Evolutionary conservation across 2,888 invertebrate species (phyloP), one percentile per base, ranked within the genome.

Genomic region (Timema podura): DNA sequence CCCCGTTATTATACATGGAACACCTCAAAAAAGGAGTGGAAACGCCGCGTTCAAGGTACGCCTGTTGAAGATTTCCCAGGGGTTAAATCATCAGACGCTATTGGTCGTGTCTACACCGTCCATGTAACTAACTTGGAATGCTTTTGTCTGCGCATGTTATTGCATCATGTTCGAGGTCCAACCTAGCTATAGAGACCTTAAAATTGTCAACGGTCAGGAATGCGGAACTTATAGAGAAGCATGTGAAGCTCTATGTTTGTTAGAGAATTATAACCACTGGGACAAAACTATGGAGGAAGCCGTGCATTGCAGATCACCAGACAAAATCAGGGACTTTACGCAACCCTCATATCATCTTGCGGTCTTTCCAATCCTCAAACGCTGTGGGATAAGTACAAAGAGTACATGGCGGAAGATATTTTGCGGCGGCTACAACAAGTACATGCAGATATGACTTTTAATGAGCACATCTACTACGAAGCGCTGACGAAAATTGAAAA

Each of bases 1-100:
- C 65, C 65, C 46, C 45, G 65, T 11, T 65, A 65, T 65, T 46
- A 65, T 65, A 65, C 65, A 47, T 65, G 65, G 65, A 65, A 65
- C 47, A 65, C 7, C 45, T 65, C 15, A 65, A 65, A n/a, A 47
- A 65, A 65, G 11, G 15, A 57, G 30, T 57, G 57, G 57, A n/a
- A 57, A 57, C 57, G 57, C 30, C 57, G 6, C 57, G 13, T 57
- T 57, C n/a, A 8, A 57, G n/a, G 57, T 57, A 57, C 57, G 3
- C 57, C 57, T 57, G 10, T 57, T 57, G 6, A 57, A 57, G 8
- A 57, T 57, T 15, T 9, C 5, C 57, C 57, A 13, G 57, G 57
- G n/a, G 57, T 57, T 57, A 57, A 57, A 57, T 10, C 57, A 57
- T 57, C 57, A 30, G n/a, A 57, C n/a, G 57, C 57, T 57, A 3